phyloP scores from a whole-genome alignment of 35 echinoderm and acorn worm species.

The Ophiothrix spiculata region DNA sequence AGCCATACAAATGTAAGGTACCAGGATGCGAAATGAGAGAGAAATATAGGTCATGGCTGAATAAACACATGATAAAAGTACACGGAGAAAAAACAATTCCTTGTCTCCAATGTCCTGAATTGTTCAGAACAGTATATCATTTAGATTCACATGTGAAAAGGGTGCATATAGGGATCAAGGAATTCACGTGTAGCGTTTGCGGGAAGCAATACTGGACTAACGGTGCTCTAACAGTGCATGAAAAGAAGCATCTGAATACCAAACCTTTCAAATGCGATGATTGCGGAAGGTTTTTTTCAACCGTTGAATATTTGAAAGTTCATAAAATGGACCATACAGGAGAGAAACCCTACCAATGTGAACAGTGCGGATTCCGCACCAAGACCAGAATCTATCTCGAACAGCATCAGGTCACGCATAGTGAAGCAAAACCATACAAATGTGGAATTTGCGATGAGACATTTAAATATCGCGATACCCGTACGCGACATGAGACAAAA shows the following conservation, averaged over 20 bases:
- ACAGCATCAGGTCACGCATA: not conserved
- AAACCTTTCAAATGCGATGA: not conserved
- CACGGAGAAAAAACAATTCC: not conserved
- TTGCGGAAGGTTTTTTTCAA: not conserved
- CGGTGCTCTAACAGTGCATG: not conserved
- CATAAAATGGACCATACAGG: not conserved
- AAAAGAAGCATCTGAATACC: not conserved
- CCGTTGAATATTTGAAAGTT: not conserved
- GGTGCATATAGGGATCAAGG: not conserved
- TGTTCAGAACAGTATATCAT: not conserved
- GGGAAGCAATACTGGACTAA: not conserved
- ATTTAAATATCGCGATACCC: not conserved
- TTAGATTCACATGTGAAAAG: not conserved
- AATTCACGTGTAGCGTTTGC: not conserved
- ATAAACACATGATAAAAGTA: not conserved
- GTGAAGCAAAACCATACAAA: not conserved
- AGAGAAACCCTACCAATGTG: not conserved
- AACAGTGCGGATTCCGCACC: not conserved
- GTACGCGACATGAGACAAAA: not conserved
- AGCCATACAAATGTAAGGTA: not conserved
- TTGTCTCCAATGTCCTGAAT: not conserved
- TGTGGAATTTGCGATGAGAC: not conserved
- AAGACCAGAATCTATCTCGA: not conserved
- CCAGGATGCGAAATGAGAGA: not conserved
- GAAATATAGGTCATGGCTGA: not conserved